Percentiles rank a stretch among this genome's conserved stretches.
Conservation (phyloP, 92 coral and sea anemone genomes). For the Desmophyllum pertusum region DNA sequence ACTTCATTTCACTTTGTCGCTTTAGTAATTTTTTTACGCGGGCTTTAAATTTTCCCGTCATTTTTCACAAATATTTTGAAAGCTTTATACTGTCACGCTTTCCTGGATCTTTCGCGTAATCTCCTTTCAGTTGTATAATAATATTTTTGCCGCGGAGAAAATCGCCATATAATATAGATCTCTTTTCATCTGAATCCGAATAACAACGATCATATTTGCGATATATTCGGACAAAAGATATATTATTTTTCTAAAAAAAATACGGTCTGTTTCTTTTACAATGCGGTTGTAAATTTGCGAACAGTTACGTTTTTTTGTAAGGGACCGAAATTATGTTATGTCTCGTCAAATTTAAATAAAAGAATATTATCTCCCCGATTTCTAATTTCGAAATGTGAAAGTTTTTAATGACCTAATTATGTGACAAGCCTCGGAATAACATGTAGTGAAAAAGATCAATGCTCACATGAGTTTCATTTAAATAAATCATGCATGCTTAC, state of each 20-base stretch:
- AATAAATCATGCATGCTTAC: constrained; percentile 58
- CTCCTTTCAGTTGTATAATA: not conserved
- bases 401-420: constrained; percentile 34
- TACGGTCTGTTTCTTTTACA: constrained; percentile 5
- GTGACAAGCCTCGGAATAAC: constrained; percentile 15
- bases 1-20: not conserved
- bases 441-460: constrained; percentile 58
- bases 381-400: constrained; percentile 13
- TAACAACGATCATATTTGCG: not conserved
- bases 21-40: not conserved
- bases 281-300: not conserved
- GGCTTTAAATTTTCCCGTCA: not conserved
- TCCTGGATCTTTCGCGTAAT: not conserved
- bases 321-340: constrained; percentile 6
- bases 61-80: not conserved
- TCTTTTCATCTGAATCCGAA: not conserved
- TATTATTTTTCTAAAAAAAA: not conserved
- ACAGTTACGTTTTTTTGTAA: not conserved
- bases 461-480: constrained; percentile 53
- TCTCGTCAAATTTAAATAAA: constrained; percentile 2
- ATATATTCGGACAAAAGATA: not conserved
- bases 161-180: not conserved
- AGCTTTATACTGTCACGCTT: not conserved
- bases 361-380: constrained; percentile 6
- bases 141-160: not conserved